phyloP scores from a whole-genome alignment of 1,140 invertebrate species.

The Neocloeon triangulifer region DNA sequence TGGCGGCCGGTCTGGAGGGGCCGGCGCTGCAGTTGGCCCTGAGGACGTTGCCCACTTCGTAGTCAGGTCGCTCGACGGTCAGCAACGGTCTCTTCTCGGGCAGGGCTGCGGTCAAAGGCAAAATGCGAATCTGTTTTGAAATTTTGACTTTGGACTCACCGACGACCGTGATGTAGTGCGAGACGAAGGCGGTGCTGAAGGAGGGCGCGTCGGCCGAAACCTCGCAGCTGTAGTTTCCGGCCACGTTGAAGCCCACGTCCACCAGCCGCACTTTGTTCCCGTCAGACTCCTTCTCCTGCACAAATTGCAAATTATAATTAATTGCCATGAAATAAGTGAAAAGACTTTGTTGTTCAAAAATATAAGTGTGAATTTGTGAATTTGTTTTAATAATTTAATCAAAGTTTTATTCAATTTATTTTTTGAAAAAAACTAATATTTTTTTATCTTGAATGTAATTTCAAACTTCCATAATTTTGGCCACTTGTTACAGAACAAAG shows the following conservation, averaged over 20 bases:
- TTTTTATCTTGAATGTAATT: too few species aligned
- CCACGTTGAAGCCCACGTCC: slow-evolving; percentile 42
- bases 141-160: slow-evolving; percentile 28
- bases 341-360: too few species aligned
- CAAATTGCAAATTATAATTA: too few species aligned
- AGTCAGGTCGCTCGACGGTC: slow-evolving; percentile 36
- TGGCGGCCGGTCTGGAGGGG: slow-evolving; percentile 21
- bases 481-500: too few species aligned
- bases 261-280: slow-evolving; percentile 45
- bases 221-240: slow-evolving; percentile 69
- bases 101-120: slow-evolving; percentile 14
- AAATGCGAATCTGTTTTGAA: slow-evolving; percentile 12
- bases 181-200: slow-evolving; percentile 39
- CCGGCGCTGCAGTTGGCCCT: slow-evolving; percentile 51
- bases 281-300: too few species aligned
- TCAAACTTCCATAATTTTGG: too few species aligned
- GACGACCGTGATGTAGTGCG: slow-evolving; percentile 42
- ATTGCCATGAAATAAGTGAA: too few species aligned
- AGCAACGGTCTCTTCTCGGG: slow-evolving; percentile 17
- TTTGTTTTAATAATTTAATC: too few species aligned
- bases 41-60: slow-evolving; percentile 48
- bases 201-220: slow-evolving; percentile 56
- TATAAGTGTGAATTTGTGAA: too few species aligned
- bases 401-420: too few species aligned
- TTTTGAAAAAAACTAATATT: too few species aligned